Percentiles rank a stretch among this genome's conserved stretches.
Conservation (phyloP, 2,797 vertebrate genomes). For the Mionectes olivaceus region DNA sequence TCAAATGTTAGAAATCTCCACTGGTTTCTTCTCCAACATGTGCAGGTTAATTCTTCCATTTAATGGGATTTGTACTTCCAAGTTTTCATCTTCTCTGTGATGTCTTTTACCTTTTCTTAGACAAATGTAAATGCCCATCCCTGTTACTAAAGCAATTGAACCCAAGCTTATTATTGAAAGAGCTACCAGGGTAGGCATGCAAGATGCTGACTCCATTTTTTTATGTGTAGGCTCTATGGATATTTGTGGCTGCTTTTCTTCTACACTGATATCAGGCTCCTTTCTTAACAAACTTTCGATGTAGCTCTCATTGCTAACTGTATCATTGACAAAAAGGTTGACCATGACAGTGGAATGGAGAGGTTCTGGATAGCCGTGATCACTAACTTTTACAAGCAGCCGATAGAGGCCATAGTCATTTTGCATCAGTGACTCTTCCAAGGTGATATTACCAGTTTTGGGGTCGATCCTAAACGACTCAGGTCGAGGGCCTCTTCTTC, state of each 20-base stretch:
- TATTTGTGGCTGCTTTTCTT: conserved; percentile 88
- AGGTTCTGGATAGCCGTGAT: conserved; percentile 95
- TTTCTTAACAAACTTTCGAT: conserved; percentile 92
- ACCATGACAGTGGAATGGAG: conserved; percentile 95
- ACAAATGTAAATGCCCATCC: conserved; percentile 91
- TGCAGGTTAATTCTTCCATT: conserved; percentile 88
- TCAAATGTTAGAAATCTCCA: conserved; percentile 95
- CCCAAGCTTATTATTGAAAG: conserved; percentile 89
- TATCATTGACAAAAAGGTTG: conserved; percentile 98
- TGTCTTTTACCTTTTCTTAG: conserved; percentile 86
- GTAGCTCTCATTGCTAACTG: conserved; percentile 96
- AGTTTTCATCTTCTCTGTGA: conserved; percentile 81
- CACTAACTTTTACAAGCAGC: conserved; percentile 95
- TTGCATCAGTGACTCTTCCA: conserved; percentile 88
- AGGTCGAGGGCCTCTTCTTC: conserved; percentile 90
- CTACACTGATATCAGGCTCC: conserved; percentile 89
- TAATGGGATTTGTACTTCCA: conserved; percentile 91
- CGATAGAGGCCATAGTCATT: conserved; percentile 94
- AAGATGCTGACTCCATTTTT: conserved; percentile 83
- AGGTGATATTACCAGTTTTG: conserved; percentile 96
- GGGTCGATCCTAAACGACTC: conserved; percentile 95
- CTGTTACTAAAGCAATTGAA: conserved; percentile 87
- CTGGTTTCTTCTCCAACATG: conserved; percentile 86
- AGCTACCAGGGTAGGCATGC: conserved; percentile 87
- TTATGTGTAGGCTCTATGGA: conserved; percentile 84